These are phyloP conservation scores for Epirrhoe alternata DNA, from an alignment of 2,888 invertebrate genomes.

Conservation along the genomic window DNA sequence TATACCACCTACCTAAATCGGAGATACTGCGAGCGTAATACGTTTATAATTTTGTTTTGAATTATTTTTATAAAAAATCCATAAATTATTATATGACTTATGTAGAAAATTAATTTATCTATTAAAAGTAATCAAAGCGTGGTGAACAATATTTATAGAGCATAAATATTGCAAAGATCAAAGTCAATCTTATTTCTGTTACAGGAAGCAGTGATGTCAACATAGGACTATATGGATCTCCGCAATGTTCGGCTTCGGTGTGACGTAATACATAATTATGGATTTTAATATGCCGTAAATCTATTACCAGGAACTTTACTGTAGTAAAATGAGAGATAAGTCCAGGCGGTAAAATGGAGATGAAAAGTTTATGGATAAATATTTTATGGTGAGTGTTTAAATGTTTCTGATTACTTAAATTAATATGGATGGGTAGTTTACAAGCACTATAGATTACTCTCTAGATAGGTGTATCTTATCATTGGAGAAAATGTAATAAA, in stretches of 20 bases:
- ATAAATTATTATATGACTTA: neutral
- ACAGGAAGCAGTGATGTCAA: conserved; percentile 46
- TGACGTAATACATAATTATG: conserved; percentile 48
- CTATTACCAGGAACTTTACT: conserved; percentile 33
- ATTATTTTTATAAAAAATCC: neutral
- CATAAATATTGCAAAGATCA: conserved; percentile 36
- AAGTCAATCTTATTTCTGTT: conserved; percentile 48
- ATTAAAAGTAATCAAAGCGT: neutral
- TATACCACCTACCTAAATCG: too few relatives aligned
- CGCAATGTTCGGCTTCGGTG: conserved; percentile 46
- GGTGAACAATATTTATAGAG: neutral
- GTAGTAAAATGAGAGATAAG: conserved; percentile 60
- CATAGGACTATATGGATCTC: conserved; percentile 40
- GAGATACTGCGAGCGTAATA: too few relatives aligned
- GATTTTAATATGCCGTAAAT: conserved; percentile 37
- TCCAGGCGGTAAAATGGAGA: conserved; percentile 67
- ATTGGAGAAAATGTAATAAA: neutral
- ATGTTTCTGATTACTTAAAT: conserved; percentile 11
- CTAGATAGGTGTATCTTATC: neutral
- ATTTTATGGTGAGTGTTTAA: conserved; percentile 65
- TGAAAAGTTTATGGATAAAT: conserved; percentile 55
- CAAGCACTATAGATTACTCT: conserved; percentile 1
- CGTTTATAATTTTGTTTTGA: neutral
- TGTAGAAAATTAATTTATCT: neutral
- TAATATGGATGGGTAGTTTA: conserved; percentile 7